A percentile compares a stretch with the other conserved stretches of the same genome.
phyloP scores from a whole-genome alignment of 35 echinoderm and acorn worm species.

The Strongylocentrotus purpuratus region DNA sequence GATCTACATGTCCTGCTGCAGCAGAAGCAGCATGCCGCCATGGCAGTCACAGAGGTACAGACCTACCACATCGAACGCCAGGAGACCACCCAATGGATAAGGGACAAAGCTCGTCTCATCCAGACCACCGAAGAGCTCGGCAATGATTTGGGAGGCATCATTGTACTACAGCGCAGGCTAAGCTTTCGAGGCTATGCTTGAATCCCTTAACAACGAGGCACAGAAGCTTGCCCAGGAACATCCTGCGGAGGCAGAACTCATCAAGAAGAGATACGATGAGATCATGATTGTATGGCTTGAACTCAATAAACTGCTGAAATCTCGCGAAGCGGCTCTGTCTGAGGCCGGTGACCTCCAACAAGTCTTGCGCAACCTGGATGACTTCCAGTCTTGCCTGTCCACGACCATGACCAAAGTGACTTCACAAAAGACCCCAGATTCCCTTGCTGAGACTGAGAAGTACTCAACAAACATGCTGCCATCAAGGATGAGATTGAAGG shows the following conservation, averaged over 20 bases:
- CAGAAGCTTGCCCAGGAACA: constrained; percentile 92
- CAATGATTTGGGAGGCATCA: constrained; percentile 93
- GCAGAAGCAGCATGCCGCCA: constrained; percentile 77
- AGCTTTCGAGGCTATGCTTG: constrained; percentile 97
- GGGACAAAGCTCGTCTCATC: constrained; percentile 90
- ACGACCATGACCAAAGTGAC: constrained; percentile 93
- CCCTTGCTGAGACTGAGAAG: constrained; percentile 92
- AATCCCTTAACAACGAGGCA: constrained; percentile 85
- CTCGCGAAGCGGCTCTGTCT: constrained; percentile 88
- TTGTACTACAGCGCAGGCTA: constrained; percentile 84
- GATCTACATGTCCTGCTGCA: constrained; percentile 79
- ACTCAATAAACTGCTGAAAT: constrained; percentile 93
- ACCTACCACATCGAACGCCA: constrained; percentile 98
- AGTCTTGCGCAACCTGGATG: constrained; percentile 97
- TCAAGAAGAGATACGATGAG: constrained; percentile 66
- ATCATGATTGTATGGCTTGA: constrained; percentile 94
- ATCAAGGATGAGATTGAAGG: constrained; percentile 99
- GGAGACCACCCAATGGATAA: constrained; percentile 95
- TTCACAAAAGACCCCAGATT: constrained; percentile 94
- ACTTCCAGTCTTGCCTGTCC: constrained; percentile 98
- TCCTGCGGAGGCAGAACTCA: constrained; percentile 92
- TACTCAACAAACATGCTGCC: constrained; percentile 96
- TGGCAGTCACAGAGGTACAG: constrained; percentile 86
- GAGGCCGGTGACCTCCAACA: constrained; percentile 97
- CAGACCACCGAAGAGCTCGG: constrained; percentile 97